Base-by-base conservation (phyloP, 2,113 vertebrate genomes). In the Eudyptes chrysolophus region DNA sequence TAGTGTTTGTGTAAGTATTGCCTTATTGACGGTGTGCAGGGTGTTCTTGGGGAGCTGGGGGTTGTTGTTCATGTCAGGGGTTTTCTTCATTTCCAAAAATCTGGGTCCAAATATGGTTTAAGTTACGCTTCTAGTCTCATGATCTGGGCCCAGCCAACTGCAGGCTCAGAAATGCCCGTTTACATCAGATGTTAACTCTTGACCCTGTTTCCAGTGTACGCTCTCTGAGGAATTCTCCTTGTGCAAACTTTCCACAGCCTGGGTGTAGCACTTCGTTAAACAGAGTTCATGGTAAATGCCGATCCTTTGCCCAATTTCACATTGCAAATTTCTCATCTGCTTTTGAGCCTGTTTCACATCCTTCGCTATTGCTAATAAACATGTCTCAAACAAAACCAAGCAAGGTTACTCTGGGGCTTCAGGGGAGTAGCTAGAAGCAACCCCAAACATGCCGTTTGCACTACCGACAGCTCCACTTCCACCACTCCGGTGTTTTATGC, bases 151-250 rank as follows among this genome's bases (percentile, higher is more conserved):
- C 72, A 62, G 91, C 87, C 89, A 75, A 57, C 51, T 16, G 25
- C 94, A 74, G 92, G 82, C 94, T 96, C 95, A 69, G 75, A 54
- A 95, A 40, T 93, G 91, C 75, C 89, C 74, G 0, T 93, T 95
- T 52, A 40, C 94, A 82, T 40, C 91, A 91, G 88, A 36, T 51
- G 30, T 84, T 94, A 34, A 66, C 94, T 94, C 91, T 34, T 95
- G 93, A 96, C 93, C 95, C 70, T 10, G 3, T 94, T 95, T 82
- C 57, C 93, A 96, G 84, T 3, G 0, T 61, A 1, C 0, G 1
- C 49, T 95, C 86, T 85, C 77, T 1, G 4, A 96, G 95, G 96
- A 97, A 92, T 96, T 95, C 84, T 91, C 91, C 80, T 87, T 85
- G 78, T 94, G 91, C 95, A 91, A 91, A 80, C 84, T 87, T 54